Base-by-base conservation (phyloP, 2,888 invertebrate genomes). In the Lamproptera curius region DNA sequence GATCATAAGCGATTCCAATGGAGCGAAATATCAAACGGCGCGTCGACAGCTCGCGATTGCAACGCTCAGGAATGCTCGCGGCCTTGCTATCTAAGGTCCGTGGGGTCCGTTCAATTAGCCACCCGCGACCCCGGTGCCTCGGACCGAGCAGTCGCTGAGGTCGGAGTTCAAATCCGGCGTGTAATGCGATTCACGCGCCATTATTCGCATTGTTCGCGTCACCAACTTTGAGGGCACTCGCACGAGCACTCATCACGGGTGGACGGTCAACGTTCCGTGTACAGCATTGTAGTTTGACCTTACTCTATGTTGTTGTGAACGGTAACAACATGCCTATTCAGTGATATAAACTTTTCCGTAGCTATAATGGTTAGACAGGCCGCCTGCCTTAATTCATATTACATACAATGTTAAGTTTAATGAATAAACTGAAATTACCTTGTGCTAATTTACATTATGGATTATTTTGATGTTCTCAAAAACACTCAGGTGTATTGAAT, bases 11-110 rank as follows among this genome's bases (percentile, higher is more conserved):
- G n/a, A 9, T 36, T 8, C 5, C 9, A 41, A 42, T 23, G 20
- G 33, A 20, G 20, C 31, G n/a, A 31, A 46, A 28, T 14, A 35
- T 35, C 26, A 16, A 31, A 13, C 28, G 11, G n/a, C 10, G 4
- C 17, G 16, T 14, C 17, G 16, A 31, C 11, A 14, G 15, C 34
- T 35, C 28, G 40, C 35, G 35, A 35, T 28, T 38, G 49, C 40
- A 35, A 40, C 49, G 28, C 16, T 4, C 8, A 28, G 35, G 43
- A 43, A 49, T 49, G 43, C 17, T 16, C 42, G 10, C 39, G 49
- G 49, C 49, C 49, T 49, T 43, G 49, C 11, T 23, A 43, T 43
- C 43, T 43, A 35, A 43, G 48, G n/a, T n/a, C n/a, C 39, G 42
- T 42, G 16, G 26, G 26, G 17, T 35, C 35, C 40, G 49, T 40